These are phyloP conservation scores for Megalonaias nervosa DNA, from an alignment of 1,140 invertebrate genomes.

Conservation along the genomic window DNA sequence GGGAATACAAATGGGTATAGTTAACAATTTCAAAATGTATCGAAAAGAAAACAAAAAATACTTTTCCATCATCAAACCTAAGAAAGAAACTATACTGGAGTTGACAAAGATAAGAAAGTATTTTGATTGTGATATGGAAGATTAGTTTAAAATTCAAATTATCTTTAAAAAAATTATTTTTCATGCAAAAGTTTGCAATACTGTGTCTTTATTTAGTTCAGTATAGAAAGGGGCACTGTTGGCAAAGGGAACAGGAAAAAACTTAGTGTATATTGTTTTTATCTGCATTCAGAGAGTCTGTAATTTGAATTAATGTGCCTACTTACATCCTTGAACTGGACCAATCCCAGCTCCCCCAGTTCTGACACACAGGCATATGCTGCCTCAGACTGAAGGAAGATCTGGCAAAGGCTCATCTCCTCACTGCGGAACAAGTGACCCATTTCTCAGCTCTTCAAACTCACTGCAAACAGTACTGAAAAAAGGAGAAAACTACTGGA, in stretches of 20 bases:
- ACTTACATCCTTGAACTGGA: conserved; percentile 72
- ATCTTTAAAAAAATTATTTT: neutral
- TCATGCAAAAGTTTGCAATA: too few relatives aligned
- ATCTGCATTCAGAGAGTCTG: neutral
- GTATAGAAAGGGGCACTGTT: neutral
- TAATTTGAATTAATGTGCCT: neutral
- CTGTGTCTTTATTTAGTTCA: neutral
- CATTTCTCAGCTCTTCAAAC: conserved; percentile 41
- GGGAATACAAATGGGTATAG: too few relatives aligned
- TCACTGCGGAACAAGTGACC: conserved; percentile 71
- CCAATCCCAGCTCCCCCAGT: conserved; percentile 71
- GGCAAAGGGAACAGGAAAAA: neutral
- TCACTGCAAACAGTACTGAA: neutral
- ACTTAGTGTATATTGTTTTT: neutral
- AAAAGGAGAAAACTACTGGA: neutral
- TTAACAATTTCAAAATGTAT: too few relatives aligned
- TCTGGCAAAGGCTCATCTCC: conserved; percentile 73
- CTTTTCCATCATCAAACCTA: too few relatives aligned
- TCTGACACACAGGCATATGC: conserved; percentile 70
- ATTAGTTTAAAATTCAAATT: conserved; percentile 17
- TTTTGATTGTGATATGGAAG: neutral
- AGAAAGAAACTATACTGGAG: too few relatives aligned
- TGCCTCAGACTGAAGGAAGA: conserved; percentile 71
- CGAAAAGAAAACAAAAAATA: too few relatives aligned
- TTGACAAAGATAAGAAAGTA: neutral